Evolutionary conservation across 37 sponge, comb jelly and placozoan genomes (phyloP).

Genomic region (Dysidea cf. avara): DNA sequence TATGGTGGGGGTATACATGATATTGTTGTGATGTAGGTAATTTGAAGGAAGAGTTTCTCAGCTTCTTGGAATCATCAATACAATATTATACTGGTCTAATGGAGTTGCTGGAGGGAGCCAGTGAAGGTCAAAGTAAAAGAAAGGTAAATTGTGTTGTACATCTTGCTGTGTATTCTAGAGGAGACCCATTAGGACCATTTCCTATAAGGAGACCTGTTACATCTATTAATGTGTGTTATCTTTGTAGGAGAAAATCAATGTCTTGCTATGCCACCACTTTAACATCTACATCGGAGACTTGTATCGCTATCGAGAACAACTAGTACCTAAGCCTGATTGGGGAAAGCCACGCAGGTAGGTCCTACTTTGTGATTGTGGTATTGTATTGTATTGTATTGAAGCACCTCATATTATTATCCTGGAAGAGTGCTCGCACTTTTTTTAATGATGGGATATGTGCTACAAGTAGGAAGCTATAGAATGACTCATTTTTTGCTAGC

Average conservation of each 20-base stretch:
- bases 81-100: conserved; percentile 26
- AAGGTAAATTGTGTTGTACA: no score
- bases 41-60: conserved; percentile 1
- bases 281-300: conserved; percentile 80
- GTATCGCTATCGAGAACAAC: conserved; percentile 58
- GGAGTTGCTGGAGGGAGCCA: not conserved
- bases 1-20: no score
- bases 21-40: not conserved
- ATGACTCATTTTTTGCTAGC: no score
- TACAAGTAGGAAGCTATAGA: no score
- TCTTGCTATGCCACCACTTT: conserved; percentile 52
- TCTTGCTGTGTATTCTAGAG: no score
- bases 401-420: no score
- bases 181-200: no score
- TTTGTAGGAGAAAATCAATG: conserved; percentile 49
- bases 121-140: no score
- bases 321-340: conserved; percentile 48
- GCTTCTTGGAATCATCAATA: conserved; percentile 9
- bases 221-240: no score
- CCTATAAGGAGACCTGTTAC: no score
- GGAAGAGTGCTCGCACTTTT: no score
- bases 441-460: no score
- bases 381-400: not conserved
- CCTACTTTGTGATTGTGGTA: not conserved
- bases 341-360: conserved; percentile 56